Percentiles rank a stretch among this genome's conserved stretches.
These are phyloP conservation scores for Plecotus auritus DNA, from an alignment of 2,113 vertebrate genomes.

Conservation along the genomic window DNA sequence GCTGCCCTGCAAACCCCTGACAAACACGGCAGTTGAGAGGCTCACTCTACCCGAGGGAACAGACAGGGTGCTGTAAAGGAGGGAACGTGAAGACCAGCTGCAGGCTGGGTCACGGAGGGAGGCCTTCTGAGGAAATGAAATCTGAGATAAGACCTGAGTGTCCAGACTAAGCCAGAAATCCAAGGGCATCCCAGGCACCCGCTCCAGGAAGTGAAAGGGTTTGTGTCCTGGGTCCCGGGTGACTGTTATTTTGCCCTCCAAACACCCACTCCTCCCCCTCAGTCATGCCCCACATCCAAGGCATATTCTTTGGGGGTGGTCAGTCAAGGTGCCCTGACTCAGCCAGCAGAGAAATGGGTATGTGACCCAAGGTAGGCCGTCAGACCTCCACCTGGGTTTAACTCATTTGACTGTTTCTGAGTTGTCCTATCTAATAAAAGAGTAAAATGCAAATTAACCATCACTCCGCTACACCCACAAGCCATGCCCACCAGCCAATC, in stretches of 20 bases:
- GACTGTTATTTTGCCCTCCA: not conserved
- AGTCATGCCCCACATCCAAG: not conserved
- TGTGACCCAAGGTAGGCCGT: accelerated
- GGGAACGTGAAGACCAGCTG: accelerated
- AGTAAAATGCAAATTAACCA: too few relatives aligned
- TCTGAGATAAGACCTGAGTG: not conserved
- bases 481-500: too few relatives aligned
- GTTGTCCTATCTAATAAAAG: too few relatives aligned
- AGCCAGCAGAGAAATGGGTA: not conserved
- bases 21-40: not conserved
- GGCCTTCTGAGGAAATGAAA: not conserved
- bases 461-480: too few relatives aligned
- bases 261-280: not conserved
- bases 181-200: not conserved
- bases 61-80: not conserved
- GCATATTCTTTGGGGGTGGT: not conserved
- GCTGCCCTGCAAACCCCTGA: not conserved
- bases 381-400: too few relatives aligned
- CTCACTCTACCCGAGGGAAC: not conserved
- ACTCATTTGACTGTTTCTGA: not conserved
- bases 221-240: accelerated
- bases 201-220: accelerated
- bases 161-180: not conserved
- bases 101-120: not conserved
- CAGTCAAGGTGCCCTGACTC: not conserved